These are phyloP conservation scores for Scylla paramamosain DNA, from an alignment of 1,140 invertebrate species.

Conservation along the genomic window DNA sequence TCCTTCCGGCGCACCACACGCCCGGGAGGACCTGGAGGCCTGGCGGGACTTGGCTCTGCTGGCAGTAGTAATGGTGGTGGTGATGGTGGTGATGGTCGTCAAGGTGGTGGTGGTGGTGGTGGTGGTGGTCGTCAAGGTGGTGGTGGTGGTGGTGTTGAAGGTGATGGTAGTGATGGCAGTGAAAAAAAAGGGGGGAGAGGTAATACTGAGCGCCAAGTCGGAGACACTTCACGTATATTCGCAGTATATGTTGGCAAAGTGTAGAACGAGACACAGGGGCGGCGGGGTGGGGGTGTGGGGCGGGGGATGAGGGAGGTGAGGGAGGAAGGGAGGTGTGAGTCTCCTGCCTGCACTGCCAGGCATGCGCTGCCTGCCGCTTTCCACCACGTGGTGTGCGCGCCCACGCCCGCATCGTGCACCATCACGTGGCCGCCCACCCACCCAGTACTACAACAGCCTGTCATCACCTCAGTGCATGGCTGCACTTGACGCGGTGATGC, in stretches of 20 bases:
- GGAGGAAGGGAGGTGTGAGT: neutral
- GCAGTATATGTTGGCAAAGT: conserved; percentile 47
- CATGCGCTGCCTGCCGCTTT: neutral
- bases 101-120: neutral
- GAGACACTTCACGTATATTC: neutral
- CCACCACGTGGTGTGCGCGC: neutral
- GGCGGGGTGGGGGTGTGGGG: neutral
- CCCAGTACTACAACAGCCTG: neutral
- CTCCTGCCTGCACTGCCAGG: conserved; percentile 3
- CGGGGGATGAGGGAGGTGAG: neutral
- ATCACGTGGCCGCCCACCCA: neutral
- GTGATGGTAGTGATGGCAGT: no score
- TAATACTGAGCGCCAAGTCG: neutral
- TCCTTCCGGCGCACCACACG: neutral
- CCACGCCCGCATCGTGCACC: neutral
- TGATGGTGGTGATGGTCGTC: neutral
- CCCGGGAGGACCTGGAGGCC: neutral
- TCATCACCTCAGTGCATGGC: neutral
- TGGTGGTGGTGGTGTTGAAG: no score
- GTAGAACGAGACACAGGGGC: conserved; percentile 15
- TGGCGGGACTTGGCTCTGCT: neutral
- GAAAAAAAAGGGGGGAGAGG: neutral
- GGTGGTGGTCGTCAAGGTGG: neutral
- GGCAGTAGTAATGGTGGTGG: neutral
- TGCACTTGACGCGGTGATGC: neutral